Evolutionary conservation across 2,797 vertebrate species (phyloP).

Genomic region (Podarcis siculus): DNA sequence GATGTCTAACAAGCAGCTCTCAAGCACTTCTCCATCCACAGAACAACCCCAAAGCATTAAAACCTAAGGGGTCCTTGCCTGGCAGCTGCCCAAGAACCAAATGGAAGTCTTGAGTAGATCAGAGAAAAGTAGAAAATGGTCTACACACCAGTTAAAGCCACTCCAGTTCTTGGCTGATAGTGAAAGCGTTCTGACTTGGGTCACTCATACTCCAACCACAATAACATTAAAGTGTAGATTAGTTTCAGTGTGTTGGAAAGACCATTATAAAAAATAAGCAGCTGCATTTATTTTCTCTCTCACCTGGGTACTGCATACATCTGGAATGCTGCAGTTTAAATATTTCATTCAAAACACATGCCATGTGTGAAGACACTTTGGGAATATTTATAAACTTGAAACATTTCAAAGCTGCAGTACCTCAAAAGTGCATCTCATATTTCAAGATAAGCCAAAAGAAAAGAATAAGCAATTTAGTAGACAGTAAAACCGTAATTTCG

Average conservation of each 20-base stretch:
- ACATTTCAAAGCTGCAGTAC: conserved; percentile 17
- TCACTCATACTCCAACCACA: not conserved
- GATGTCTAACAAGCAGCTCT: not conserved
- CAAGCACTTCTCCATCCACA: not conserved
- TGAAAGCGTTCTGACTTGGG: not conserved
- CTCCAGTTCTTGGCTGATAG: not conserved
- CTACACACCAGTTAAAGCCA: not conserved
- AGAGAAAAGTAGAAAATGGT: not conserved
- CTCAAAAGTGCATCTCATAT: conserved; percentile 28
- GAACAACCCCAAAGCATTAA: not conserved
- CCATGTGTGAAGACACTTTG: not conserved
- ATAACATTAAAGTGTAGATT: not conserved
- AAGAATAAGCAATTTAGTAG: conserved; percentile 45
- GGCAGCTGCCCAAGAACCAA: not conserved
- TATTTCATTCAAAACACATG: conserved; percentile 9
- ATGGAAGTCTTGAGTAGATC: not conserved
- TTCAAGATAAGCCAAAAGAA: conserved; percentile 43
- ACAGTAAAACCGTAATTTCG: conserved; percentile 35
- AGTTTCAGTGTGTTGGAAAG: not conserved
- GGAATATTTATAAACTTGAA: not conserved
- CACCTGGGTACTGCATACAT: not conserved
- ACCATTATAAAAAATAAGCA: conserved; percentile 5
- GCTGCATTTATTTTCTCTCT: conserved; percentile 7
- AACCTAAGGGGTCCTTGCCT: not conserved
- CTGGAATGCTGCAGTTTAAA: conserved; percentile 3